These are phyloP conservation scores for Hyles lineata DNA, from an alignment of 2,888 invertebrate genomes.

Conservation along the genomic window DNA sequence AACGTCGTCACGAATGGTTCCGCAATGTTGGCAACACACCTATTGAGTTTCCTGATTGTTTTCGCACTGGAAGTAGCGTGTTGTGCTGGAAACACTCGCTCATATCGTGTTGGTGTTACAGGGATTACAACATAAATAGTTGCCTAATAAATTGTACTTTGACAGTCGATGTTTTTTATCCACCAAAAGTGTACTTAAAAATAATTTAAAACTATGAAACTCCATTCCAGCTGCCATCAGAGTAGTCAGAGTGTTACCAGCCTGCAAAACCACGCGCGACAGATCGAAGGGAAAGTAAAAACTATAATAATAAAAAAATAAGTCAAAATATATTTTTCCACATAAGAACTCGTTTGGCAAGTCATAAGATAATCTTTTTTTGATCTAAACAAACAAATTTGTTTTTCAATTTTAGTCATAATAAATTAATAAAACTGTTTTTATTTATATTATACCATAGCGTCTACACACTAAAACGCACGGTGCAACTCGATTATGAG, in stretches of 20 bases:
- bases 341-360: constrained; percentile 68
- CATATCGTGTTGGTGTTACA: background rate
- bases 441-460: constrained; percentile 47
- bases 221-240: constrained; percentile 39
- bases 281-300: constrained; percentile 45
- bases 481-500: constrained; percentile 18
- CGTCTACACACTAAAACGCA: constrained; percentile 46
- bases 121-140: background rate
- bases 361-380: constrained; percentile 51
- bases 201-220: constrained; percentile 10
- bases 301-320: constrained; percentile 49
- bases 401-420: constrained; percentile 35
- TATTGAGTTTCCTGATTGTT: background rate
- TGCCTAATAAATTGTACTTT: constrained; percentile 23
- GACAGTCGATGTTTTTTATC: background rate
- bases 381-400: constrained; percentile 47
- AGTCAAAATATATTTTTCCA: constrained; percentile 47
- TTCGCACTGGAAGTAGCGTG: background rate
- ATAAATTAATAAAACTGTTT: constrained; percentile 42
- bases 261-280: constrained; percentile 41
- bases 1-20: constrained; percentile 19
- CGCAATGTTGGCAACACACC: constrained; percentile 11
- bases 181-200: background rate
- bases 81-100: background rate
- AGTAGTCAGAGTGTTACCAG: constrained; percentile 29